These are phyloP conservation scores for Porites evermanni DNA, from an alignment of 92 coral and sea anemone species.

Conservation along the genomic window DNA sequence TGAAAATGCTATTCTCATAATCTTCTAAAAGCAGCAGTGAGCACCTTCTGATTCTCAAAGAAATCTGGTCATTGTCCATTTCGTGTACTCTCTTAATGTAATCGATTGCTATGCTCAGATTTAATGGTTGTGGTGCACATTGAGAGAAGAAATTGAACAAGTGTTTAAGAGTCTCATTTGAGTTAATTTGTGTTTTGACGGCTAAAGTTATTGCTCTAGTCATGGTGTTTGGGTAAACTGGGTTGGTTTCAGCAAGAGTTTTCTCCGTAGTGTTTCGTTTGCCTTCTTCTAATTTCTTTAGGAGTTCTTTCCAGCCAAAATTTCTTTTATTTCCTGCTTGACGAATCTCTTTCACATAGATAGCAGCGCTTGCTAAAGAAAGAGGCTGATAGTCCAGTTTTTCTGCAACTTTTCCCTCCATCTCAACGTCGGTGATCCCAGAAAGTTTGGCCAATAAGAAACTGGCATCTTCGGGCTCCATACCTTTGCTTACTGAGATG, in stretches of 20 bases:
- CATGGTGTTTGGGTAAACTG: slow-evolving; percentile 44
- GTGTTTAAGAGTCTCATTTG: background rate
- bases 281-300: background rate
- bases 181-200: background rate
- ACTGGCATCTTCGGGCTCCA: slow-evolving; percentile 12
- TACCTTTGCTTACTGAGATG: slow-evolving; percentile 43
- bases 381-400: slow-evolving; percentile 51
- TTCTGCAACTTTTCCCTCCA: background rate
- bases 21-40: slow-evolving; percentile 1
- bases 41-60: background rate
- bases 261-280: background rate
- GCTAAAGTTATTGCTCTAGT: slow-evolving; percentile 35
- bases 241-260: slow-evolving; percentile 19
- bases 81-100: background rate
- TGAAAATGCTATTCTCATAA: background rate
- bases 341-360: slow-evolving; percentile 20
- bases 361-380: slow-evolving; percentile 53
- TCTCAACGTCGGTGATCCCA: background rate
- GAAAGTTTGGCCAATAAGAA: background rate
- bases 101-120: background rate
- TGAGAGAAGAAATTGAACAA: background rate
- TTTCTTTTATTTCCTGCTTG: background rate
- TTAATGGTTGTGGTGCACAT: slow-evolving; percentile 19
- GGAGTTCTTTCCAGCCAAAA: slow-evolving; percentile 11
- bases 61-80: background rate